Evolutionary conservation across 1,140 invertebrate genomes (phyloP).

Genomic region (Drosophila fuyamai): DNA sequence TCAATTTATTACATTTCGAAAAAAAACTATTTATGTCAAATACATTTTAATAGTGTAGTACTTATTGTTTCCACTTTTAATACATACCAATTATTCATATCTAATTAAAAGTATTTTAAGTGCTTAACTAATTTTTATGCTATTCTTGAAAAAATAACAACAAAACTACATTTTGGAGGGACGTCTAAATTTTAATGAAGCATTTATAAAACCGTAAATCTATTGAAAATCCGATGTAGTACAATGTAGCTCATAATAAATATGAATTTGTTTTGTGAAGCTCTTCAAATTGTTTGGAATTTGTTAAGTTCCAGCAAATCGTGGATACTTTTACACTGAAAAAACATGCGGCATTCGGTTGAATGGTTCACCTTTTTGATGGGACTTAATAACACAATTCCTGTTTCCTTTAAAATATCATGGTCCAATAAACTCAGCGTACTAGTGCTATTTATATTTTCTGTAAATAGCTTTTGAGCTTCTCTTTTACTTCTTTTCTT

Average conservation of each 20-base stretch:
- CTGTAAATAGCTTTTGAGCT: neutral
- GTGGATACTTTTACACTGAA: neutral
- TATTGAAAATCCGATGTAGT: neutral
- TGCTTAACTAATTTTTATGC: too few species aligned
- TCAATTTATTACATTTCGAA: too few species aligned
- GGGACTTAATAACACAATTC: neutral
- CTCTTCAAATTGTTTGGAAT: constrained; percentile 1
- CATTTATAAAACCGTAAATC: too few species aligned
- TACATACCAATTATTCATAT: too few species aligned
- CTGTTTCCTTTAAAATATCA: neutral
- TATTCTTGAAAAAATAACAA: too few species aligned
- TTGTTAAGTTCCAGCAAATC: neutral
- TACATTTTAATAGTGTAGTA: too few species aligned
- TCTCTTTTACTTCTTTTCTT: neutral
- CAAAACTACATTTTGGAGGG: too few species aligned
- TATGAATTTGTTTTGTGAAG: neutral
- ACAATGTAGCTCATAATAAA: too few species aligned
- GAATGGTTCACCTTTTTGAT: neutral
- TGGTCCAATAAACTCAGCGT: neutral
- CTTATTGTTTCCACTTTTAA: too few species aligned
- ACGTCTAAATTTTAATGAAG: too few species aligned
- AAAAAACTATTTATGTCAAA: too few species aligned
- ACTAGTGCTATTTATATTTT: neutral
- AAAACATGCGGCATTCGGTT: neutral
- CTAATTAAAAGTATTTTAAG: too few species aligned